phyloP scores from a whole-genome alignment of 1,140 invertebrate genomes.

The Teleopsis dalmanni region DNA sequence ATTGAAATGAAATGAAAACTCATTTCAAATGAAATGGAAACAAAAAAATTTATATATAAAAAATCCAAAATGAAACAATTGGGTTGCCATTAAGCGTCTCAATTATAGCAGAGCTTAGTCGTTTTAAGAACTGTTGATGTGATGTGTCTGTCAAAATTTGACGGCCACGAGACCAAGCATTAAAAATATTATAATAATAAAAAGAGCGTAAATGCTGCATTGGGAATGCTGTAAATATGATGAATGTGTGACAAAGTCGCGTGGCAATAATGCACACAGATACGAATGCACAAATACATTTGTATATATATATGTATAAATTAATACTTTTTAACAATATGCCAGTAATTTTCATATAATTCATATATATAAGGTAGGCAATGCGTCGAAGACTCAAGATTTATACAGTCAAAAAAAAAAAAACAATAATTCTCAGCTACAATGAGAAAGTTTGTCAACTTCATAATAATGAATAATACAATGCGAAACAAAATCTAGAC shows the following conservation, averaged over 20 bases:
- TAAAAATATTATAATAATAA: too few relatives aligned
- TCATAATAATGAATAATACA: neutral
- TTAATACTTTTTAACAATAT: too few relatives aligned
- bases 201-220: neutral
- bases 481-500: too few relatives aligned
- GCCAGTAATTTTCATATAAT: too few relatives aligned
- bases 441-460: slow-evolving; percentile 2
- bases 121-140: slow-evolving; percentile 6
- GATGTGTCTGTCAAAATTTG: slow-evolving; percentile 30
- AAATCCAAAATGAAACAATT: slow-evolving; percentile 41
- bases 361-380: too few relatives aligned
- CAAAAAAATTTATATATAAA: slow-evolving; percentile 7
- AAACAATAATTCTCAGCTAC: neutral
- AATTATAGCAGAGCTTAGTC: slow-evolving; percentile 7
- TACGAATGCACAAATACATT: too few relatives aligned
- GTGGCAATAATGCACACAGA: too few relatives aligned
- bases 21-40: slow-evolving; percentile 21
- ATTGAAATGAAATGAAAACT: slow-evolving; percentile 27
- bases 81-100: slow-evolving; percentile 28
- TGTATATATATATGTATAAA: too few relatives aligned
- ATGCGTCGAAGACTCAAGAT: neutral
- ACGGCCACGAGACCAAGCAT: slow-evolving; percentile 32
- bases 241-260: neutral
- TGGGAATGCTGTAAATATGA: neutral
- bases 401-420: neutral